These are phyloP conservation scores for Rhysida immarginata DNA, from an alignment of 1,140 invertebrate genomes.

Conservation along the genomic window DNA sequence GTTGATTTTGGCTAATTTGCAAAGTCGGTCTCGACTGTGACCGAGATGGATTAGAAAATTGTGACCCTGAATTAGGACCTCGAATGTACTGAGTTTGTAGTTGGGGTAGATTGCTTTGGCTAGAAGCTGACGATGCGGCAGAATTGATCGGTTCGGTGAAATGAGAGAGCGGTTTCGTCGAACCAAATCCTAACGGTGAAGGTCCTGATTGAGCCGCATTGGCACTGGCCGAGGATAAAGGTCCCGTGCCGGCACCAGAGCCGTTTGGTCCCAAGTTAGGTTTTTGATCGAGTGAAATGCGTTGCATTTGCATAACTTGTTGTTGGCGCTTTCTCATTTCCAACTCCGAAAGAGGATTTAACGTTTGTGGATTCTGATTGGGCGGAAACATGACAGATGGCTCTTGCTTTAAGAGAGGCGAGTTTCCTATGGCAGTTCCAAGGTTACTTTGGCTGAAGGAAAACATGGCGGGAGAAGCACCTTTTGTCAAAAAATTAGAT, in stretches of 20 bases:
- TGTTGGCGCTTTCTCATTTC: conserved; percentile 2
- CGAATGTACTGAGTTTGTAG: conserved; percentile 14
- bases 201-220: no score
- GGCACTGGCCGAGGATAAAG: no score
- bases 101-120: background rate
- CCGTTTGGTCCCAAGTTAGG: background rate
- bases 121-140: background rate
- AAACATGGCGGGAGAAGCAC: background rate
- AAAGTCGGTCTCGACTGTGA: conserved; percentile 28
- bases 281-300: background rate
- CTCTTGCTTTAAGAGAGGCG: background rate
- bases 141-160: background rate
- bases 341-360: background rate
- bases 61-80: conserved; percentile 11
- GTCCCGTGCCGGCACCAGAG: background rate
- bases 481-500: background rate
- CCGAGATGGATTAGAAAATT: conserved; percentile 11
- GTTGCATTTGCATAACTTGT: conserved; percentile 1
- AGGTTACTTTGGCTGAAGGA: background rate
- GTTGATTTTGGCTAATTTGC: conserved; percentile 71
- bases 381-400: background rate
- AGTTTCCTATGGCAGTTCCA: background rate
- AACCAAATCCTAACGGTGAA: background rate
- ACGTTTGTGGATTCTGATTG: background rate
- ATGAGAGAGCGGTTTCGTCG: conserved; percentile 1